phyloP scores from a whole-genome alignment of 1,140 invertebrate genomes.

The Lithobius niger region DNA sequence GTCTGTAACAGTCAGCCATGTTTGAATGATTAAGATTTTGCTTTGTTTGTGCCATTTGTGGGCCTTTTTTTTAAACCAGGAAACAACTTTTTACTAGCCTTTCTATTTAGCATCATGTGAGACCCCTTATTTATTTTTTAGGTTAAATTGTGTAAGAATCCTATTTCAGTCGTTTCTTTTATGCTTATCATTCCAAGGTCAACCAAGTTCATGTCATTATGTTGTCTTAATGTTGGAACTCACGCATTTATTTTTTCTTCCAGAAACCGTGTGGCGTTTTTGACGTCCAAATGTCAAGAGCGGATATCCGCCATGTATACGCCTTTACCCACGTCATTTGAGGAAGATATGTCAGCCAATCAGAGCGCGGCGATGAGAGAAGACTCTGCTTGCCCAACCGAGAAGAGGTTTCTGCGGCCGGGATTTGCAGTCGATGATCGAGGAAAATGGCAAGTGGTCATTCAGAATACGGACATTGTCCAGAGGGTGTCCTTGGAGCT shows the following conservation, averaged over 20 bases:
- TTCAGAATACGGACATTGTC: not conserved
- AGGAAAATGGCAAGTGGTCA: slow-evolving; percentile 3
- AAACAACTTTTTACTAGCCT: no score
- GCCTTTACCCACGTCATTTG: not conserved
- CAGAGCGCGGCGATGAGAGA: not conserved
- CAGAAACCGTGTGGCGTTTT: not conserved
- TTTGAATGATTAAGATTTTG: not conserved
- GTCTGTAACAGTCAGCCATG: no score
- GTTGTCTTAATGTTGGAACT: not conserved
- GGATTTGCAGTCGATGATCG: not conserved
- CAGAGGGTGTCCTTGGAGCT: not conserved
- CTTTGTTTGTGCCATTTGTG: no score
- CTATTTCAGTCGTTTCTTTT: not conserved
- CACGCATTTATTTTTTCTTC: not conserved
- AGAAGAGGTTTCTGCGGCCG: not conserved
- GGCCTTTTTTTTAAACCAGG: not conserved
- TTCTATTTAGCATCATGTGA: no score
- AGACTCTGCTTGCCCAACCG: not conserved
- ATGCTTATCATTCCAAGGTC: not conserved
- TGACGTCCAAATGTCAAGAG: not conserved
- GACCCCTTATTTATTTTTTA: not conserved
- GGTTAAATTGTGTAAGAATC: not conserved
- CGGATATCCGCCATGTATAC: not conserved
- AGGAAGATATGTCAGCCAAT: not conserved
- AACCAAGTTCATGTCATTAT: not conserved